These are phyloP conservation scores for Eueremaeus valkanovi DNA, from an alignment of 2,888 invertebrate genomes.

Conservation along the genomic window DNA sequence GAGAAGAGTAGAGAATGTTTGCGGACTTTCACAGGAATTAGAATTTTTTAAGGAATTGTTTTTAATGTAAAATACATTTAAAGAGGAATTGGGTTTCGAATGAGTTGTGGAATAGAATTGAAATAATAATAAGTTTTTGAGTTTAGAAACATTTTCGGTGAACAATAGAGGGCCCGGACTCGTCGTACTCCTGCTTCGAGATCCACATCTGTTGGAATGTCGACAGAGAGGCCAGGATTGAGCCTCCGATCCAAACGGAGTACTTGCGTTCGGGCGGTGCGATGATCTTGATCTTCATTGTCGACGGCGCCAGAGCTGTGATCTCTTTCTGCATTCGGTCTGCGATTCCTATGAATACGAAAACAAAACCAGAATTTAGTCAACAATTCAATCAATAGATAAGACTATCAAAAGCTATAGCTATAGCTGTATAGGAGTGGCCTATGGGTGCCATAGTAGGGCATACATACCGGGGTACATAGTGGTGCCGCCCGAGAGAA, in stretches of 20 bases:
- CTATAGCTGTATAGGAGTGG: too few relatives aligned
- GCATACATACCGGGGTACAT: constrained; percentile 79
- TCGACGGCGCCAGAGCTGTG: constrained; percentile 68
- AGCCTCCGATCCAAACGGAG: constrained; percentile 97
- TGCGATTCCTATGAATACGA: constrained; percentile 65
- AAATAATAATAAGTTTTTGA: too few relatives aligned
- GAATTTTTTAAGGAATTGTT: too few relatives aligned
- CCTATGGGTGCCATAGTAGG: too few relatives aligned
- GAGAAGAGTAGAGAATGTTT: too few relatives aligned
- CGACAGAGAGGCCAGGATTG: constrained; percentile 85
- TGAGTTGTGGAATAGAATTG: too few relatives aligned
- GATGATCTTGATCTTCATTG: constrained; percentile 68
- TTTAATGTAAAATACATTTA: too few relatives aligned
- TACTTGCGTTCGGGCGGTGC: constrained; percentile 79
- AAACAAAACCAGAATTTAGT: too few relatives aligned
- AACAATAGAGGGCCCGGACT: constrained; percentile 89
- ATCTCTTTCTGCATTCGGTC: constrained; percentile 98
- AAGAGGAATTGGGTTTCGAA: too few relatives aligned
- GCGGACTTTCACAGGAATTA: too few relatives aligned
- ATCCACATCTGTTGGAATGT: constrained; percentile 94
- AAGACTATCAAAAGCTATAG: too few relatives aligned
- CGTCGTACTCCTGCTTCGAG: constrained; percentile 95
- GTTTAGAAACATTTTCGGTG: constrained; percentile 79
- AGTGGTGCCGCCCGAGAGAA: constrained; percentile 84
- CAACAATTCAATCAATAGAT: too few relatives aligned